A percentile compares a stretch with the other conserved stretches of the same genome.
phyloP scores from a whole-genome alignment of 2,888 invertebrate species.

The Agrotis puta region DNA sequence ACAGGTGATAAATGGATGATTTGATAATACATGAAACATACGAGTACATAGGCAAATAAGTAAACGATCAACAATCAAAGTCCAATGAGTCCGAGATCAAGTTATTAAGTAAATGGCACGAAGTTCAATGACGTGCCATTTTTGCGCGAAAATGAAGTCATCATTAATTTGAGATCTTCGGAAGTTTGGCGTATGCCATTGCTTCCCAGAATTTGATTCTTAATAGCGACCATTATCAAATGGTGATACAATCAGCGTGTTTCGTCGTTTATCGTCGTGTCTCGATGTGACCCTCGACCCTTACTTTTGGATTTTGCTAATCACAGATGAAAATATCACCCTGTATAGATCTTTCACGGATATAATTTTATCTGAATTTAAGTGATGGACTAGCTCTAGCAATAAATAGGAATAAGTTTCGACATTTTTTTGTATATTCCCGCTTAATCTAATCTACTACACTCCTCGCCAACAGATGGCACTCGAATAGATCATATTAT shows the following conservation, averaged over 20 bases:
- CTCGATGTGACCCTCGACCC: no score
- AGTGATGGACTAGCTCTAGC: no score
- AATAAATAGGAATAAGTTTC: no score
- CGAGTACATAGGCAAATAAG: neutral
- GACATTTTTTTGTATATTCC: neutral
- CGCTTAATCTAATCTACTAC: constrained; percentile 7
- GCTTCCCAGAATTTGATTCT: no score
- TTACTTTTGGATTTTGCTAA: no score
- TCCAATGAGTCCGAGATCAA: neutral
- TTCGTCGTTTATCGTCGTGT: no score
- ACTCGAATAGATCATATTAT: neutral
- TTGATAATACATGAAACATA: constrained; percentile 5
- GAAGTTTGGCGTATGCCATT: neutral
- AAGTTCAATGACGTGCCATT: neutral
- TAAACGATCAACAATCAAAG: constrained; percentile 1
- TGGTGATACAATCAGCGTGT: no score
- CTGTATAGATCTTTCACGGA: neutral
- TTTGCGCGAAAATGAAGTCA: neutral
- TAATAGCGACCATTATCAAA: no score
- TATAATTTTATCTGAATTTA: neutral
- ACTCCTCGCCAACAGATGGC: constrained; percentile 27
- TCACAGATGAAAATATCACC: no score
- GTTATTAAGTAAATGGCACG: neutral
- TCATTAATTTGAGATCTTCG: neutral
- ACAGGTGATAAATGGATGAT: neutral